Base-by-base conservation (phyloP, 2,888 invertebrate genomes). In the Melanostoma mellinum region DNA sequence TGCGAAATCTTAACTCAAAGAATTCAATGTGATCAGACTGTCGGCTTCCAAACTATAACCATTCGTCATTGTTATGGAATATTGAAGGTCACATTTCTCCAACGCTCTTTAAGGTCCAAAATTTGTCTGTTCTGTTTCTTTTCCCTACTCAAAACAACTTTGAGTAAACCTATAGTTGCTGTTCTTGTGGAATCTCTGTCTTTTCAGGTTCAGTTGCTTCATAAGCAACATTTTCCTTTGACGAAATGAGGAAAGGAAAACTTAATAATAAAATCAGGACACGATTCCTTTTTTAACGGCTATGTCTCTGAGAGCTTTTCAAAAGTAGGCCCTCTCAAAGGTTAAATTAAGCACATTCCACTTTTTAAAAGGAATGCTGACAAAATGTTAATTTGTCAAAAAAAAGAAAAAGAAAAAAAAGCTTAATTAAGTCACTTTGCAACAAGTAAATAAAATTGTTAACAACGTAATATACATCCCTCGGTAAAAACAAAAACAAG, bases 391-490 rank as follows among this genome's bases (percentile, higher is more conserved):
- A 9, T n/a, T 6, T 56, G 20, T 9, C 1, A 63, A 50, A 30
- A 35, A 73, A 58, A 42, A 6, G 36, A 48, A 33, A 61, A 55
- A 40, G 48, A 42, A 50, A 36, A n/a, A 40, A 60, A 53, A n/a
- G 5, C 20, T 8, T 42, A 56, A 77, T 77, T 56, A 77, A 77
- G 44, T 78, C 44, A 72, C 46, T 67, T 77, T 77, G 55, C 32
- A 60, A 53, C 46, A 73, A 78, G 73, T 67, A 60, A 53, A 73
- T 52, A 8, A 75, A 63, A 63, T 50, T 30, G 55, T 63, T 69
- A 63, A 75, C 52, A 55, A 38, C 53, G 40, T 68, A 68, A 61
- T 60, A 69, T 55, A 61, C 30, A 63, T 56, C 40, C 60, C 8
- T 61, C 9, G 9, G 30, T 20, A 48, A 40, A 63, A 63, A 69